A percentile compares a stretch with the other conserved stretches of the same genome.
Evolutionary conservation across 2,797 vertebrate species (phyloP).

Genomic region (Strix occidentalis): DNA sequence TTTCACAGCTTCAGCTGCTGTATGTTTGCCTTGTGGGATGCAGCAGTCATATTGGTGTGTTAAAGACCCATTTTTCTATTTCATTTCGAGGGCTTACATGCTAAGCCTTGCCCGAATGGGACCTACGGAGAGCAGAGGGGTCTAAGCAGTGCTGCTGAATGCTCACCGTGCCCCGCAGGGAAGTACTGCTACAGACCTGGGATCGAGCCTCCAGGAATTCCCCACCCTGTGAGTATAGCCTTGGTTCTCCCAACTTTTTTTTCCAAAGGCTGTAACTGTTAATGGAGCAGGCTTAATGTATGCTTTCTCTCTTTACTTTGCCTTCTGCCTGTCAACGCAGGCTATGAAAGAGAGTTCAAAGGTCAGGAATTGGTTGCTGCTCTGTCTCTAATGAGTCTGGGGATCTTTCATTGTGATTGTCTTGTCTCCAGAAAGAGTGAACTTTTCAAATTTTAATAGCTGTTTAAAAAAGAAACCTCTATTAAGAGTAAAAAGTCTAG

Average conservation of each 20-base stretch:
- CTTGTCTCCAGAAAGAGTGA: neutral
- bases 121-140: constrained; percentile 82
- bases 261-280: neutral
- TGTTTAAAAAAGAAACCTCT: neutral
- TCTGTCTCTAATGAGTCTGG: neutral
- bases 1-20: neutral
- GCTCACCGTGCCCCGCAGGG: constrained; percentile 80
- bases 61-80: neutral
- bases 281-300: neutral
- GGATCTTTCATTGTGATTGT: neutral
- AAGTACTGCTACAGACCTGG: constrained; percentile 83
- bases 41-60: neutral
- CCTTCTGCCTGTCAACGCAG: neutral
- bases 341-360: neutral
- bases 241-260: neutral
- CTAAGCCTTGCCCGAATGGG: constrained; percentile 86
- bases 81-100: constrained; percentile 76
- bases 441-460: neutral
- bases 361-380: neutral
- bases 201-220: constrained; percentile 73
- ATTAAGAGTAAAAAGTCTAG: neutral
- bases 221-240: constrained; percentile 77
- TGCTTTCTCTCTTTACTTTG: neutral
- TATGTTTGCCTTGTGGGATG: neutral
- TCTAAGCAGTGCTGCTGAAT: constrained; percentile 79